These are phyloP conservation scores for Melipona quadrifasciata DNA, from an alignment of 1,140 invertebrate species.

Conservation along the genomic window DNA sequence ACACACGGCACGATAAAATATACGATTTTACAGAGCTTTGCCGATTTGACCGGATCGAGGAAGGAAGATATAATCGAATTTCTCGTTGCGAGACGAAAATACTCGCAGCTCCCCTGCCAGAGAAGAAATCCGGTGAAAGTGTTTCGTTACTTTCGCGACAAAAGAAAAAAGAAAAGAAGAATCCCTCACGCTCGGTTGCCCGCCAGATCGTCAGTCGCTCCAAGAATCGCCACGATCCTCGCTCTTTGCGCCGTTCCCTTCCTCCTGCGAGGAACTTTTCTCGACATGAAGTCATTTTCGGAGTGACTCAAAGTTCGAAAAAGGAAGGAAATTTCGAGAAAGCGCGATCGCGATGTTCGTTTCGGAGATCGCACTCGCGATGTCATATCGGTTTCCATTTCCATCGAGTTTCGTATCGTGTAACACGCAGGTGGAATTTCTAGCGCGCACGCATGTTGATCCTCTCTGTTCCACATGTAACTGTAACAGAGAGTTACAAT, in stretches of 20 bases:
- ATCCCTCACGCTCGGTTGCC: conserved; percentile 40
- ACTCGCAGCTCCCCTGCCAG: neutral
- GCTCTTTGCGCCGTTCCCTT: too few relatives aligned
- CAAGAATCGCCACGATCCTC: conserved; percentile 26
- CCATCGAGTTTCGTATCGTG: neutral
- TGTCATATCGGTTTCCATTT: neutral
- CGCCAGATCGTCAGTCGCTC: conserved; percentile 45
- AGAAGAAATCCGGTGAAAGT: conserved; percentile 47
- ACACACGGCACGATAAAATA: neutral
- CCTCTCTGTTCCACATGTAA: neutral
- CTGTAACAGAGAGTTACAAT: conserved; percentile 16
- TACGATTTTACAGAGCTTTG: neutral
- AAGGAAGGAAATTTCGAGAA: too few relatives aligned
- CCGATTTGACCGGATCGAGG: neutral
- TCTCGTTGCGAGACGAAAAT: neutral
- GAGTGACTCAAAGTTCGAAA: too few relatives aligned
- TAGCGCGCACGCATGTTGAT: neutral
- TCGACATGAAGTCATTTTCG: too few relatives aligned
- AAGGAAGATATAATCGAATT: neutral
- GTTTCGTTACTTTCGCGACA: conserved; percentile 24
- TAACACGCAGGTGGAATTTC: neutral
- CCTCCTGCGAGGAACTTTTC: too few relatives aligned
- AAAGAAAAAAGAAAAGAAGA: neutral
- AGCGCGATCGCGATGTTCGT: too few relatives aligned
- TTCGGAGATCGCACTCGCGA: neutral